Base-by-base conservation (phyloP, 2,113 vertebrate species). In the Perca schrenkii region DNA sequence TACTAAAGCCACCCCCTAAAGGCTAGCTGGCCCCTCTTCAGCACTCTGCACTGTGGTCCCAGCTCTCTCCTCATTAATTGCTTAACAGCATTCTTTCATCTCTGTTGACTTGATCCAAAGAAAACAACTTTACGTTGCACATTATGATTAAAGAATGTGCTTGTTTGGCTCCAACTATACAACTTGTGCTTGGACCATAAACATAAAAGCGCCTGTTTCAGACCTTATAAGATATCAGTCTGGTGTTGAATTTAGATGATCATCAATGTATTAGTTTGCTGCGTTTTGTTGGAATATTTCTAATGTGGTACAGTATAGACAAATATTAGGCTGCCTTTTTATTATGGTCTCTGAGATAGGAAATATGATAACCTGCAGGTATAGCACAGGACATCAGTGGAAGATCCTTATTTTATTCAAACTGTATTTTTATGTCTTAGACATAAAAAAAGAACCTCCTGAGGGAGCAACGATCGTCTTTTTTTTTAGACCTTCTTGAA, bases 81-180 rank as follows among this genome's bases (percentile, higher is more conserved):
- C 70, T 91, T 36, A 78, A 62, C 64, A 13, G 56, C 21, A n/a
- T 65, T 68, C 87, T 91, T 93, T 86, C 86, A 92, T 93, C 90
- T 86, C 77, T 76, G 57, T 74, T 65, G 79, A 81, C 82, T 52
- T 62, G 63, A 78, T 87, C 83, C 81, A 91, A 89, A 86, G 78
- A 81, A 90, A 92, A 89, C 77, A 88, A 80, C 81, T 85, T 88
- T 71, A 70, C 25, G 36, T 61, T 60, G 47, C 71, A 80, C 78
- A 75, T 86, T 89, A 83, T 76, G 82, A 86, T 75, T 80, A 70
- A 85, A 80, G 85, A 86, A 75, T 67, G 80, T 77, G 22, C 47
- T 80, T 67, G 67, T 78, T 74, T 61, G 66, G 62, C 61, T 78
- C 60, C 77, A n/a, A 62, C 66, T 71, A 79, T 78, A n/a, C 53